These are phyloP conservation scores for Mus musculus DNA, from an alignment of 2,113 vertebrate species.

Conservation along the genomic window DNA sequence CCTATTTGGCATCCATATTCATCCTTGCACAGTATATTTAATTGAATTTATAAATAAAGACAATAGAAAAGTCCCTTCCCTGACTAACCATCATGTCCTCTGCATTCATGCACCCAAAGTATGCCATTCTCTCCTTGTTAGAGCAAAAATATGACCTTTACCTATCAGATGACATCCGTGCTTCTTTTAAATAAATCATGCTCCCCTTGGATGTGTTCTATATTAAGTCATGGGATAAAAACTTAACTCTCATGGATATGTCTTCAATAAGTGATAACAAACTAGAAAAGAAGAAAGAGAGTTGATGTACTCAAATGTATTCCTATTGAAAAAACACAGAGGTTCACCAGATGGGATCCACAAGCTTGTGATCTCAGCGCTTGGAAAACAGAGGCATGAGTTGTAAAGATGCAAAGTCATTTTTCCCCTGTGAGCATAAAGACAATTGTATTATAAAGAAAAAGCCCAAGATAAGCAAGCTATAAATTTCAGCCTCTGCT, in stretches of 20 bases:
- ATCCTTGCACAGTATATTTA: slow-evolving; percentile 20
- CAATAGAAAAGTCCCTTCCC: neutral
- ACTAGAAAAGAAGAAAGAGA: neutral
- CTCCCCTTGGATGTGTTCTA: neutral
- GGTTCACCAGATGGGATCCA: neutral
- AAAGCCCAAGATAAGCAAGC: neutral
- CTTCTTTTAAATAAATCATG: neutral
- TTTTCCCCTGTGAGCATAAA: neutral
- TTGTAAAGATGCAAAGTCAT: neutral
- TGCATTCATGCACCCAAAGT: neutral
- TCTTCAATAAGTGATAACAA: neutral
- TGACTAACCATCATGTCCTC: neutral
- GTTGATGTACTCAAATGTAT: neutral
- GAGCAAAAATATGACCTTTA: neutral
- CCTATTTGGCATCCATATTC: neutral
- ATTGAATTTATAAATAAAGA: slow-evolving; percentile 50
- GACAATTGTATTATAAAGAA: neutral
- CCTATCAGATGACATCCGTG: neutral
- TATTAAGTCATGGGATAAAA: neutral
- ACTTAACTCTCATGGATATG: neutral
- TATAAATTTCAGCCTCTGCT: neutral
- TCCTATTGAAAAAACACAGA: neutral
- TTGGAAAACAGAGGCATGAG: neutral
- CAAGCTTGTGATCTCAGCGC: neutral
- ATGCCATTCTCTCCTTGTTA: neutral